Percentiles rank a stretch among this genome's conserved stretches.
Conservation (phyloP, 2,113 vertebrate species). For the Tachysurus fulvidraco region DNA sequence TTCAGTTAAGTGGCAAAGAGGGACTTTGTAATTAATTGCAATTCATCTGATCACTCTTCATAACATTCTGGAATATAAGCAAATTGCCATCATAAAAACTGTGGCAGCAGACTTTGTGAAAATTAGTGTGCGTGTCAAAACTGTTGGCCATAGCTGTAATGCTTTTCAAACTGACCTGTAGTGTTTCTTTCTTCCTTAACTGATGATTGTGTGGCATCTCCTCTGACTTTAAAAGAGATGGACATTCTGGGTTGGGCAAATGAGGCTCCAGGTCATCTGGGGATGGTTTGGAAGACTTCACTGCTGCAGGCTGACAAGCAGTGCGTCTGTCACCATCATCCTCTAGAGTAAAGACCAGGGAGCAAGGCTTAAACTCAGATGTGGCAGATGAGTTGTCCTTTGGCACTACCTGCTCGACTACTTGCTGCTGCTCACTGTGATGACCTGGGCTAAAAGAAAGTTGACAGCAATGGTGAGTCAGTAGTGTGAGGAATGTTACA, state of each 20-base stretch:
- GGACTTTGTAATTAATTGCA: too few species aligned
- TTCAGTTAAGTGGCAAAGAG: too few species aligned
- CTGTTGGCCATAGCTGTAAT: too few species aligned
- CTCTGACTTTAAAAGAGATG: conserved; percentile 37
- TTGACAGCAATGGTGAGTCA: neutral
- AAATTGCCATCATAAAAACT: too few species aligned
- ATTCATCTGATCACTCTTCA: too few species aligned
- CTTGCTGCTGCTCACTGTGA: conserved; percentile 22
- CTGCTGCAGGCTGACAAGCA: conserved; percentile 17
- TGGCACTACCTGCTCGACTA: neutral
- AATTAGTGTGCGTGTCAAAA: too few species aligned
- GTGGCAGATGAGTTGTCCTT: conserved; percentile 23
- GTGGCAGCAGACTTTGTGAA: too few species aligned
- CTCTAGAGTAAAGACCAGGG: conserved; percentile 65
- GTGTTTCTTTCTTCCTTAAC: conserved; percentile 33
- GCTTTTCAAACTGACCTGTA: conserved; percentile 56
- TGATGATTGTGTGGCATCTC: conserved; percentile 27
- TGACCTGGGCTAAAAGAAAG: conserved; percentile 42
- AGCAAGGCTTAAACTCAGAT: conserved; percentile 53
- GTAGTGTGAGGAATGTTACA: too few species aligned
- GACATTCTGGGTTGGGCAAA: conserved; percentile 21
- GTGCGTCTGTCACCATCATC: conserved; percentile 44
- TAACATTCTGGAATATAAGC: too few species aligned
- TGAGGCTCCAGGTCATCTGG: neutral
- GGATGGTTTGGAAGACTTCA: neutral